phyloP scores from a whole-genome alignment of 2,797 vertebrate species.

The Synaphobranchus kaupii region DNA sequence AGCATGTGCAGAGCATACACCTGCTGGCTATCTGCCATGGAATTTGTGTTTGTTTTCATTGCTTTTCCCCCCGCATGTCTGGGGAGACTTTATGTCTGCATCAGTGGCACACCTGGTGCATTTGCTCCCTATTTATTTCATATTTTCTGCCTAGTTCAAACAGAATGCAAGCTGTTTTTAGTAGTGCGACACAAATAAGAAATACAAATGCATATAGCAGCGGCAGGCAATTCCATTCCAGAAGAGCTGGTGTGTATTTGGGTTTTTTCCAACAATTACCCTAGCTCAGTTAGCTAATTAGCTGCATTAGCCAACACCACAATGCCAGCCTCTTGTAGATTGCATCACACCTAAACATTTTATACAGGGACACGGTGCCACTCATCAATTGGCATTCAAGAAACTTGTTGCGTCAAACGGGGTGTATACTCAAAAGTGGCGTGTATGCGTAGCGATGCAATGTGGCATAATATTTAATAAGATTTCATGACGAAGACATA shows the following conservation, averaged over 20 bases:
- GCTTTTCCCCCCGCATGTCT: not conserved
- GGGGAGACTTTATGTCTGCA: constrained; percentile 35
- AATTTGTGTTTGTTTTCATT: not conserved
- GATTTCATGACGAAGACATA: not conserved
- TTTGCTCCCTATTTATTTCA: constrained; percentile 76
- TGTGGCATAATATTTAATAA: not conserved
- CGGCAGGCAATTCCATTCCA: not conserved
- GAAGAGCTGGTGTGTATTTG: not conserved
- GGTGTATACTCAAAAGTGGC: too few relatives aligned
- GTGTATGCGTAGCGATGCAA: too few relatives aligned
- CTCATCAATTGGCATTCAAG: not conserved
- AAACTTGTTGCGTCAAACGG: not conserved
- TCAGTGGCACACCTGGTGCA: constrained; percentile 74
- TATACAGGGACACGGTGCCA: not conserved
- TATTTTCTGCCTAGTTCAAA: not conserved
- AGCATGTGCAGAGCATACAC: not conserved
- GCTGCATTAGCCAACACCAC: not conserved
- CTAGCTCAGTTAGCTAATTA: not conserved
- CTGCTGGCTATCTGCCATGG: not conserved
- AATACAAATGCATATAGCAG: not conserved
- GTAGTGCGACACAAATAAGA: not conserved
- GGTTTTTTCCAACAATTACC: not conserved
- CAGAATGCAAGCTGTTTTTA: not conserved
- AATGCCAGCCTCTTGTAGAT: not conserved
- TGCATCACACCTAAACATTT: not conserved